A percentile compares a stretch with the other conserved stretches of the same genome.
Evolutionary conservation across 1,140 invertebrate species (phyloP).

Genomic region (Eriosoma lanigerum): DNA sequence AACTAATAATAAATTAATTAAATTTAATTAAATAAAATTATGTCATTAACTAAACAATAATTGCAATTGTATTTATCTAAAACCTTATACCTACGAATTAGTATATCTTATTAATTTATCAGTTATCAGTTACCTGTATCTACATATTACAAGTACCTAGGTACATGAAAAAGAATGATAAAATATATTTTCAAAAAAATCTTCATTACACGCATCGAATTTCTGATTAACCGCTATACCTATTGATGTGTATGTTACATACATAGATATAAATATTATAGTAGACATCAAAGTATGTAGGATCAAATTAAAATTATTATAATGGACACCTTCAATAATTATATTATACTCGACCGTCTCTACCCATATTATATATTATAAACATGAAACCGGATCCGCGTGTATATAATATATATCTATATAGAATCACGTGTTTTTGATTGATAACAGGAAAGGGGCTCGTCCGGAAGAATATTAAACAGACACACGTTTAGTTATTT

Average conservation of each 20-base stretch:
- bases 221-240: not conserved
- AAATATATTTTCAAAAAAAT: too few species aligned
- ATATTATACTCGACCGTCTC: conserved; percentile 4
- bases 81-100: too few species aligned
- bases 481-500: not conserved
- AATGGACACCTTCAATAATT: not conserved
- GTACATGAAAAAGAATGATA: not conserved
- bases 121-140: too few species aligned
- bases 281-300: too few species aligned
- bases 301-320: not conserved
- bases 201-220: conserved; percentile 1
- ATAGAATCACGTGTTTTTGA: conserved; percentile 4
- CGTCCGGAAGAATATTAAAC: conserved; percentile 6
- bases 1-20: too few species aligned
- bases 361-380: not conserved
- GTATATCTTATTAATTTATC: too few species aligned
- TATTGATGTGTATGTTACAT: too few species aligned
- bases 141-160: too few species aligned
- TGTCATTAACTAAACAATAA: too few species aligned
- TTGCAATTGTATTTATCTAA: too few species aligned
- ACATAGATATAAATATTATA: too few species aligned
- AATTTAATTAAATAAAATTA: too few species aligned
- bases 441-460: not conserved
- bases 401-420: not conserved
- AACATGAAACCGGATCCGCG: conserved; percentile 2